Evolutionary conservation across 2,113 vertebrate genomes (phyloP).

Genomic region (Melanocharis versteri): DNA sequence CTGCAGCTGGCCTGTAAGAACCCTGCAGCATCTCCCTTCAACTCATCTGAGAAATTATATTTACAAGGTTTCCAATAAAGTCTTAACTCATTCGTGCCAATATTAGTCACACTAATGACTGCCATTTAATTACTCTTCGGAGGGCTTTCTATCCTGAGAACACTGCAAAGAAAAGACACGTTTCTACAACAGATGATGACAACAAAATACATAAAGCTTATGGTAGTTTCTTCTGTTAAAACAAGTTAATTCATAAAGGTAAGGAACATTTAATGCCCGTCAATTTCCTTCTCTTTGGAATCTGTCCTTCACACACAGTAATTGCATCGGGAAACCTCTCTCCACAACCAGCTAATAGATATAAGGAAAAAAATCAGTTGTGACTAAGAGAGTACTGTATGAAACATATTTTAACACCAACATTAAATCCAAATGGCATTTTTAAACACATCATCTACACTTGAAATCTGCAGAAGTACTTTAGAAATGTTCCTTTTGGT

Average conservation of each 20-base stretch:
- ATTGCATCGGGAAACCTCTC: background rate
- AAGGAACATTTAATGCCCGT: background rate
- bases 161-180: background rate
- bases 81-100: background rate
- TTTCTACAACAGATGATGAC: background rate
- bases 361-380: background rate
- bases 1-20: background rate
- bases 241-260: slow-evolving; percentile 45
- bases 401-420: background rate
- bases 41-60: background rate
- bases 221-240: background rate
- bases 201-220: slow-evolving; percentile 10
- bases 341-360: background rate
- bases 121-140: background rate
- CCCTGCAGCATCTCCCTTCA: background rate
- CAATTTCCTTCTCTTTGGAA: slow-evolving; percentile 8
- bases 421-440: background rate
- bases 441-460: background rate
- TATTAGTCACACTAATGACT: background rate
- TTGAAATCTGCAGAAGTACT: background rate
- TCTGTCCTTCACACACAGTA: background rate
- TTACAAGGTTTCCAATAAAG: background rate
- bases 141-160: background rate
- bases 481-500: background rate
- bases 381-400: background rate